These are phyloP conservation scores for Tiphia femorata DNA, from an alignment of 2,888 invertebrate genomes.

Conservation along the genomic window DNA sequence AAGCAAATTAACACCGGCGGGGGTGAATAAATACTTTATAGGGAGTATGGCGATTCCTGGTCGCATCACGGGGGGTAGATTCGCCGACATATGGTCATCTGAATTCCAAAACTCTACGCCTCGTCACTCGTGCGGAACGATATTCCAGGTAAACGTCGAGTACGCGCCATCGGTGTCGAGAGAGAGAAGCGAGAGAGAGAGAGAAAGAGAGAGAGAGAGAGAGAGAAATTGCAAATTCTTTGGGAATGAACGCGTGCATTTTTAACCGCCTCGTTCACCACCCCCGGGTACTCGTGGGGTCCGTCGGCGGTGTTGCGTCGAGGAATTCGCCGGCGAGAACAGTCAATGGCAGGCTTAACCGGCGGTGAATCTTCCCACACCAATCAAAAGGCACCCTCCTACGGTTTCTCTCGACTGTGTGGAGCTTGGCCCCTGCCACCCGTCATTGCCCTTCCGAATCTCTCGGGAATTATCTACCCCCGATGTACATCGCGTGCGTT, in stretches of 20 bases:
- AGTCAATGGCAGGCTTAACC: slow-evolving; percentile 51
- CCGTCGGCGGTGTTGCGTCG: slow-evolving; percentile 25
- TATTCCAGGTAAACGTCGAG: no score
- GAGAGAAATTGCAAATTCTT: not conserved
- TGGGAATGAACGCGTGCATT: no score
- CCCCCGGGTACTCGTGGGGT: not conserved
- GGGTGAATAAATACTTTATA: not conserved
- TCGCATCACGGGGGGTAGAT: not conserved
- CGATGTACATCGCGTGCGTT: slow-evolving; percentile 31
- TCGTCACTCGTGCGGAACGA: slow-evolving; percentile 20
- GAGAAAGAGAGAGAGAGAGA: not conserved
- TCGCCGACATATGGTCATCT: slow-evolving; percentile 59
- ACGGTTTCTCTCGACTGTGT: no score
- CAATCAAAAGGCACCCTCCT: slow-evolving; percentile 66
- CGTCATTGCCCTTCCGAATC: slow-evolving; percentile 47
- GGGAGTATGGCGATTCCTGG: not conserved
- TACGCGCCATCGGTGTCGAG: not conserved
- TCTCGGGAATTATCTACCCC: slow-evolving; percentile 63
- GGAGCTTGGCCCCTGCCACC: slow-evolving; percentile 19
- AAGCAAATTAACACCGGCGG: not conserved
- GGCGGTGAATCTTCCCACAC: slow-evolving; percentile 65
- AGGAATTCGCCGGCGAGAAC: slow-evolving; percentile 49
- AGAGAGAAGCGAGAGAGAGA: not conserved
- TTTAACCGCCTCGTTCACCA: not conserved
- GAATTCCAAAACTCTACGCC: slow-evolving; percentile 59